Conservation (phyloP, 1,140 invertebrate genomes). For the Dryas iulia region DNA sequence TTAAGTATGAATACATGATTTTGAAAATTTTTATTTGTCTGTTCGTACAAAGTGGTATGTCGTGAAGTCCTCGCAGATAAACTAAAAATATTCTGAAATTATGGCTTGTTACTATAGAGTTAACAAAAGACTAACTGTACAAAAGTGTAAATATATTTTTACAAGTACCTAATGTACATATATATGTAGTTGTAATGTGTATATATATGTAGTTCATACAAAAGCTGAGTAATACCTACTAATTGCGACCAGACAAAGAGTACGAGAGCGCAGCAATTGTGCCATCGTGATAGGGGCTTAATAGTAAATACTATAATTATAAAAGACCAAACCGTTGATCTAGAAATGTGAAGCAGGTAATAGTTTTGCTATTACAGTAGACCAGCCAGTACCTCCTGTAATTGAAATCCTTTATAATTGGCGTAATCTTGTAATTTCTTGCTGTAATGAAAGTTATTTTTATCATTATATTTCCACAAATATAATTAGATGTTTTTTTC, state of each 20-base stretch:
- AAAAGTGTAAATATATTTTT: too few species aligned
- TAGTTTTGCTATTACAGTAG: slow-evolving; percentile 11
- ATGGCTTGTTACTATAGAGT: too few species aligned
- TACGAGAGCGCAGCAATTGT: slow-evolving; percentile 4
- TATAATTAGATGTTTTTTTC: too few species aligned
- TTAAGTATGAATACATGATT: too few species aligned
- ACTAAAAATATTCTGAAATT: too few species aligned
- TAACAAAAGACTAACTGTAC: too few species aligned
- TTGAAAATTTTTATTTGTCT: too few species aligned
- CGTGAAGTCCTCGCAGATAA: too few species aligned
- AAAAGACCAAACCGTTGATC: slow-evolving; percentile 4
- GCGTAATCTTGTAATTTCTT: slow-evolving; percentile 9
- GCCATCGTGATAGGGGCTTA: slow-evolving; percentile 14
- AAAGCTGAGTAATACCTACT: background rate
- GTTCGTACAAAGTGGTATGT: too few species aligned
- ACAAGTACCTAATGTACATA: too few species aligned
- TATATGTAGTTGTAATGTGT: too few species aligned
- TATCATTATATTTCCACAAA: background rate
- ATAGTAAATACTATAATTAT: slow-evolving; percentile 13
- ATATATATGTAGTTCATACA: too few species aligned
- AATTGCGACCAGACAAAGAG: background rate
- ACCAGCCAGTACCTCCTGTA: slow-evolving; percentile 8
- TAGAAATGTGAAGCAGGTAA: slow-evolving; percentile 14
- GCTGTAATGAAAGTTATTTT: background rate
- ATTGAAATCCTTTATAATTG: slow-evolving; percentile 20